Percentiles rank a stretch among this genome's conserved stretches.
Conservation (phyloP, 2,797 vertebrate species). For the Atherinosoma microstoma region DNA sequence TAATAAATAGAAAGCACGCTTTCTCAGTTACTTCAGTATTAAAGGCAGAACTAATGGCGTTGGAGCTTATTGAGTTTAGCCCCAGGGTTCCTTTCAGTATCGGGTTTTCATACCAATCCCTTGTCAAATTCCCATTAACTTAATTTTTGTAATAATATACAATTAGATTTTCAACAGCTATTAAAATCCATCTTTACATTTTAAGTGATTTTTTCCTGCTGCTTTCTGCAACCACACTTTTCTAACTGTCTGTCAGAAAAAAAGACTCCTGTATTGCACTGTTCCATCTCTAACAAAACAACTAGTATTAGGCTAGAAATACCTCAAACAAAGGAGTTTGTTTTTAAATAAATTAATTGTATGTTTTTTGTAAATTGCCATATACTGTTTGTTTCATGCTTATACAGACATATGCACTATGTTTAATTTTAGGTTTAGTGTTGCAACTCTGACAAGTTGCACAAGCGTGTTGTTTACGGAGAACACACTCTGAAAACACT, state of each 20-base stretch:
- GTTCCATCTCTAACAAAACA: neutral
- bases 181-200: neutral
- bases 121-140: neutral
- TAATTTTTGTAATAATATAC: neutral
- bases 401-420: no score
- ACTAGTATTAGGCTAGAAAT: neutral
- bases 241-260: neutral
- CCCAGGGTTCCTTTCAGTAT: neutral
- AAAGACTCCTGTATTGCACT: neutral
- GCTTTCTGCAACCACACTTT: neutral
- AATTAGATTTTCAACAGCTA: neutral
- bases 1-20: neutral
- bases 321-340: no score
- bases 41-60: neutral
- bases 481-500: conserved; percentile 1
- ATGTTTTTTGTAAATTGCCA: neutral
- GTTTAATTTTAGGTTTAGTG: neutral
- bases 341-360: neutral
- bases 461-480: neutral
- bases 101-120: neutral
- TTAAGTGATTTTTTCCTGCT: neutral
- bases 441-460: neutral
- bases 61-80: neutral
- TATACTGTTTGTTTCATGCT: neutral
- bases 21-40: neutral